A percentile compares a stretch with the other conserved stretches of the same genome.
phyloP scores from a whole-genome alignment of 37 sponge, comb jelly and placozoan species.

The Axinella damicornis region DNA sequence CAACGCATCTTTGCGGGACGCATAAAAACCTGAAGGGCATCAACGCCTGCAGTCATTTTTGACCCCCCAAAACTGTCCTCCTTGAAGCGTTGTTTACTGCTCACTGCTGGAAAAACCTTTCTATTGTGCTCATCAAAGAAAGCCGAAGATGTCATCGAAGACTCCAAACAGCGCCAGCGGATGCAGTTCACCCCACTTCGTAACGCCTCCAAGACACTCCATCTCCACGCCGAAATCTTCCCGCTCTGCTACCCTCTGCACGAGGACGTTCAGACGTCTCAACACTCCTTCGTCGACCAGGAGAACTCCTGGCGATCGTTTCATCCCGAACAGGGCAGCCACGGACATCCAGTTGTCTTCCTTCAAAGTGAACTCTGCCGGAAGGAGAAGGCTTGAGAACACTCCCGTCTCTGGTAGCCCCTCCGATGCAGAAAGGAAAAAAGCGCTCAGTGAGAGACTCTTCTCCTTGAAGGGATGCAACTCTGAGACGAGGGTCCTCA shows the following conservation, averaged over 20 bases:
- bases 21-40: neutral
- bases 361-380: conserved; percentile 31
- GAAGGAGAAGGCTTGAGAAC: neutral
- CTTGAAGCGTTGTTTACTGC: neutral
- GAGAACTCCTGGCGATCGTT: conserved; percentile 60
- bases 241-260: too few species aligned
- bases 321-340: conserved; percentile 72
- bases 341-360: conserved; percentile 53
- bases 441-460: neutral
- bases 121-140: neutral
- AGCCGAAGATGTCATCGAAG: too few species aligned
- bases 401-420: neutral
- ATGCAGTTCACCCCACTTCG: too few species aligned
- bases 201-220: too few species aligned
- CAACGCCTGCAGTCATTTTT: conserved; percentile 4
- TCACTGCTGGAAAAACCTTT: neutral
- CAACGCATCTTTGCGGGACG: neutral
- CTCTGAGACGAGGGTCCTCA: conserved; percentile 30
- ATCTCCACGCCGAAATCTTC: too few species aligned
- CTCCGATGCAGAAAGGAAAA: neutral
- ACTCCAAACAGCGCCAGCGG: too few species aligned
- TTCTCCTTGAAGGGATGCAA: conserved; percentile 25
- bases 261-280: neutral
- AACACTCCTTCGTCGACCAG: conserved; percentile 4
- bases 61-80: neutral